phyloP scores from a whole-genome alignment of 2,888 invertebrate species.

The Athalia cordata region DNA sequence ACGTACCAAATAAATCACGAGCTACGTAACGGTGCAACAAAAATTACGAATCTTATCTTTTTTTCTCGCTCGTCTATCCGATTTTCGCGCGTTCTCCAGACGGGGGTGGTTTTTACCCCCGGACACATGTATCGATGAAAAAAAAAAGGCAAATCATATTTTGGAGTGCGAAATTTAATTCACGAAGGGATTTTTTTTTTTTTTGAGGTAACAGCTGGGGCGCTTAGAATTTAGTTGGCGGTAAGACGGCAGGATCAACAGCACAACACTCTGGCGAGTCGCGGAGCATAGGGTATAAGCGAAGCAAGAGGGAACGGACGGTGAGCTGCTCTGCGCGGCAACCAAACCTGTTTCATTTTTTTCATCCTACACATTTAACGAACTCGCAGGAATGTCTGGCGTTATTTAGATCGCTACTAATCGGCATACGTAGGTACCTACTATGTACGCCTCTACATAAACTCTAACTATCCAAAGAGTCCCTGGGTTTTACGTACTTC shows the following conservation, averaged over 20 bases:
- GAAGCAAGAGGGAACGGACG: neutral
- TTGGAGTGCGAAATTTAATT: too few relatives aligned
- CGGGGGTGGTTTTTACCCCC: too few relatives aligned
- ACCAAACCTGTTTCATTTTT: conserved; percentile 8
- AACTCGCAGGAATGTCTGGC: neutral
- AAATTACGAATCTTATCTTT: too few relatives aligned
- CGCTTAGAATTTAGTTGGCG: too few relatives aligned
- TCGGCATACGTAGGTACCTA: neutral
- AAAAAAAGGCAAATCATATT: too few relatives aligned
- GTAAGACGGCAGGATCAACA: neutral
- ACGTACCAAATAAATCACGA: neutral
- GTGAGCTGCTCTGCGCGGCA: neutral
- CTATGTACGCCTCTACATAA: neutral
- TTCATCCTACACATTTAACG: conserved; percentile 2
- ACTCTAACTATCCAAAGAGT: too few relatives aligned
- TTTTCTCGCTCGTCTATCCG: too few relatives aligned
- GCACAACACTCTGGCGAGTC: neutral
- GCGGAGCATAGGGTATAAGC: neutral
- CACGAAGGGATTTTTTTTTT: too few relatives aligned
- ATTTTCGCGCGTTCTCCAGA: too few relatives aligned
- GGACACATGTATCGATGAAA: too few relatives aligned
- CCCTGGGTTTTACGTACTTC: too few relatives aligned
- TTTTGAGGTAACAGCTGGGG: too few relatives aligned
- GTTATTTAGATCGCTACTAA: conserved; percentile 11
- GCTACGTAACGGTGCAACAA: conserved; percentile 12